Conservation (phyloP, 2,797 vertebrate species). For the Silurus aristotelis region DNA sequence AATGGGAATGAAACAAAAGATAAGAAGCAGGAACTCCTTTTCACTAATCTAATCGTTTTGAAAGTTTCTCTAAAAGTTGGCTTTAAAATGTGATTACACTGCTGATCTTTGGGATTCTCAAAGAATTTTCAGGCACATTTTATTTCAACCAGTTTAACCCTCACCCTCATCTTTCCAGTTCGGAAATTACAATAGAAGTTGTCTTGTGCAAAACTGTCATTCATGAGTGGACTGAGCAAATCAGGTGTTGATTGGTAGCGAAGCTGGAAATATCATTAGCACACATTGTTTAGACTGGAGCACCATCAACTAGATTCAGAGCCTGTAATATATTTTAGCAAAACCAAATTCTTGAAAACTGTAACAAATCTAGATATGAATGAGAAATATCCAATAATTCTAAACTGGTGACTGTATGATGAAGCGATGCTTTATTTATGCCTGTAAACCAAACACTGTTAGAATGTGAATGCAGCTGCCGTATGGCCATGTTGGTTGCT, state of each 20-base stretch:
- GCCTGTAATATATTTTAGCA: background rate
- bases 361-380: background rate
- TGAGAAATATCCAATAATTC: background rate
- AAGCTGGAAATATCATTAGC: background rate
- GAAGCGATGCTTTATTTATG: background rate
- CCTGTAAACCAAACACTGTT: background rate
- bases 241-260: background rate
- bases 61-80: background rate
- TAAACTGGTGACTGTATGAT: background rate
- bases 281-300: background rate
- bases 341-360: background rate
- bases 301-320: background rate
- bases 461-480: background rate
- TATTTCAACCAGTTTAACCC: background rate
- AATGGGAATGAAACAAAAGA: conserved; percentile 3
- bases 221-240: background rate
- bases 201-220: background rate
- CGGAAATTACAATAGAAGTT: background rate
- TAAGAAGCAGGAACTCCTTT: background rate
- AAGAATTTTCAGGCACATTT: background rate
- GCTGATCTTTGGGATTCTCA: background rate
- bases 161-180: background rate
- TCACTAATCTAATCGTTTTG: background rate
- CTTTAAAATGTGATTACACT: background rate
- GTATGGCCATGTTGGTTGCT: background rate